Base-by-base conservation (phyloP, 2,113 vertebrate species). In the Bagarius yarrelli region DNA sequence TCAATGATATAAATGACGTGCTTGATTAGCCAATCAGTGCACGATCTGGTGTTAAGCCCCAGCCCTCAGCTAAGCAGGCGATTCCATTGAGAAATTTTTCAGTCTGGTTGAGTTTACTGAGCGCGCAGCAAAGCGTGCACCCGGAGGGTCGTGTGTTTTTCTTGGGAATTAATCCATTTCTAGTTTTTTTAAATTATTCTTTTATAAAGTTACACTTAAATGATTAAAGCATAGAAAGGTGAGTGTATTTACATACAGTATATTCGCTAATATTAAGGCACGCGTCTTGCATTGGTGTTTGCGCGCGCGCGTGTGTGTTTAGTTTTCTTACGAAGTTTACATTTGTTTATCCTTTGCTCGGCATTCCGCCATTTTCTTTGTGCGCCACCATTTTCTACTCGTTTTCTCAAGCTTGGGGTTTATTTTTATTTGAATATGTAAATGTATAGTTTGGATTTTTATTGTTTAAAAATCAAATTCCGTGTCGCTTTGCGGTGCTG, bases 351-450 rank as follows among this genome's bases (percentile, higher is more conserved):
- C 44, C 66, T 23, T 9, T 18, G 69, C 50, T 73, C 50, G 56
- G 50, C 55, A 59, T 74, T 73, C 81, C 93, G 92, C 92, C 93
- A 94, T 94, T 93, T 94, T 93, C 88, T 88, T 78, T 81, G 84
- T 70, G 67, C 64, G 77, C 81, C 77, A 85, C 89, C 85, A 86
- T 90, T 86, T 85, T 87, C 78, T 73, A 6, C 47, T 67, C 61
- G 72, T 88, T 57, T 76, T 67, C 25, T 79, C 12, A 57, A 34
- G 53, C 53, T 71, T 53, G 21, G 32, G 70, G 23, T 25, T 52
- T 30, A 16, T 32, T 72, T 72, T 5, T 59, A 25, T 59, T 59
- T 59, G 1, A 25, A 25, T 4, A 16, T 21, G 19, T 25, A 30
- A 27, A 21, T 13, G 12, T 11, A 74, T 85, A 78, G 80, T 81